Percentiles rank a stretch among this genome's conserved stretches.
Conservation (phyloP, 2,113 vertebrate species). For the Myiopsitta monachus region DNA sequence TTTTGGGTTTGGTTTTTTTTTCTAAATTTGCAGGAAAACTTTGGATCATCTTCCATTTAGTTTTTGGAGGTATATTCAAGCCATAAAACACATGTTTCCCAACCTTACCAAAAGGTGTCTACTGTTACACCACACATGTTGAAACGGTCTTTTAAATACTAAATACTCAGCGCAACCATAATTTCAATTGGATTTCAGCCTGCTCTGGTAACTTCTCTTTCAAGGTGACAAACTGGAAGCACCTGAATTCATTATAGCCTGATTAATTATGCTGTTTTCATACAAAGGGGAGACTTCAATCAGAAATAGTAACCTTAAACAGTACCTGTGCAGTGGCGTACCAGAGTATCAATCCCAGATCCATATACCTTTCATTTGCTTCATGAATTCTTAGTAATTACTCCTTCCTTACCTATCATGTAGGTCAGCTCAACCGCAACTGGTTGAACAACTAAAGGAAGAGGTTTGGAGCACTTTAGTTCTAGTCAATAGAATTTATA, state of each 20-base stretch:
- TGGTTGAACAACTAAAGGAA: neutral
- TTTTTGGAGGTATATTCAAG: neutral
- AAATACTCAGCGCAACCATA: neutral
- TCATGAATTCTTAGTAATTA: neutral
- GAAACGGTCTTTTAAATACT: conserved; percentile 7
- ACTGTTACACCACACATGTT: neutral
- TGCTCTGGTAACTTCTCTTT: conserved; percentile 41
- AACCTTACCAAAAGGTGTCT: neutral
- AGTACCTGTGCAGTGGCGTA: neutral
- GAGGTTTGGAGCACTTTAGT: neutral
- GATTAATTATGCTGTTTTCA: conserved; percentile 71
- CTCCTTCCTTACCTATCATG: neutral
- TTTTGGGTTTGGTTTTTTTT: neutral
- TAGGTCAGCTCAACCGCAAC: neutral
- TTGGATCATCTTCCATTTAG: neutral
- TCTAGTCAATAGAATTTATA: neutral
- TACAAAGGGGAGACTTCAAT: conserved; percentile 54
- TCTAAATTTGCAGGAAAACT: neutral
- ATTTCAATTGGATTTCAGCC: conserved; percentile 48
- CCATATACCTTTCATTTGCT: neutral
- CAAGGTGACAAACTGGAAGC: conserved; percentile 52
- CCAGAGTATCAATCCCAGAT: neutral
- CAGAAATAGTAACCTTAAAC: neutral
- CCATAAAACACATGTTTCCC: neutral
- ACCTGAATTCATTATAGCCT: conserved; percentile 70